phyloP scores from a whole-genome alignment of 2,888 invertebrate genomes.

The Lumbricus terrestris region DNA sequence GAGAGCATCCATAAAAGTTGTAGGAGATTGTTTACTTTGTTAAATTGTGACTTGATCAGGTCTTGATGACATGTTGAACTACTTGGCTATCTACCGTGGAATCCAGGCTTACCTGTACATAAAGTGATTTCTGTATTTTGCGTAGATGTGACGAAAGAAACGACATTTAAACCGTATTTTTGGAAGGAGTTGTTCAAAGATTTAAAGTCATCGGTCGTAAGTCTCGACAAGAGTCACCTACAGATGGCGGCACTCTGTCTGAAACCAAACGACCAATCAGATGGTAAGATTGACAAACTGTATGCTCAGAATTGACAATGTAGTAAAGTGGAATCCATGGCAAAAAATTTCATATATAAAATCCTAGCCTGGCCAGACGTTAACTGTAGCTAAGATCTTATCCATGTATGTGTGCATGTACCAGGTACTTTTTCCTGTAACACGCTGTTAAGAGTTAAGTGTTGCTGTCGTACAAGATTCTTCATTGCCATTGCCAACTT shows the following conservation, averaged over 20 bases:
- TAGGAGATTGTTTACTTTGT: background rate
- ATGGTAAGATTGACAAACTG: background rate
- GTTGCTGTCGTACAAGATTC: background rate
- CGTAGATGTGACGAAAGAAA: background rate
- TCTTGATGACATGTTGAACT: background rate
- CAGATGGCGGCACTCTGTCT: background rate
- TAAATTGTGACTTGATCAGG: background rate
- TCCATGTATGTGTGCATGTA: background rate
- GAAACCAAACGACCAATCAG: background rate
- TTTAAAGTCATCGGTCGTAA: background rate
- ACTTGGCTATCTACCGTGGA: background rate
- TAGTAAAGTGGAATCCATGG: background rate
- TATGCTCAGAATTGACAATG: background rate
- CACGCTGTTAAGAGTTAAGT: background rate
- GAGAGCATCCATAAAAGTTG: background rate
- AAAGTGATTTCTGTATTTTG: too few relatives aligned
- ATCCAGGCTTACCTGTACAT: background rate
- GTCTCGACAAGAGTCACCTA: background rate
- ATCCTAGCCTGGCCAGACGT: background rate
- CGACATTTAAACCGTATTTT: background rate
- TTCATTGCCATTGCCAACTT: background rate
- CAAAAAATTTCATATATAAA: background rate
- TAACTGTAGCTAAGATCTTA: background rate
- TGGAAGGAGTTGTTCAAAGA: slow-evolving; percentile 8
- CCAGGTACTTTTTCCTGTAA: background rate